Evolutionary conservation across 2,888 invertebrate species (phyloP).

Genomic region (Leptothorax acervorum): DNA sequence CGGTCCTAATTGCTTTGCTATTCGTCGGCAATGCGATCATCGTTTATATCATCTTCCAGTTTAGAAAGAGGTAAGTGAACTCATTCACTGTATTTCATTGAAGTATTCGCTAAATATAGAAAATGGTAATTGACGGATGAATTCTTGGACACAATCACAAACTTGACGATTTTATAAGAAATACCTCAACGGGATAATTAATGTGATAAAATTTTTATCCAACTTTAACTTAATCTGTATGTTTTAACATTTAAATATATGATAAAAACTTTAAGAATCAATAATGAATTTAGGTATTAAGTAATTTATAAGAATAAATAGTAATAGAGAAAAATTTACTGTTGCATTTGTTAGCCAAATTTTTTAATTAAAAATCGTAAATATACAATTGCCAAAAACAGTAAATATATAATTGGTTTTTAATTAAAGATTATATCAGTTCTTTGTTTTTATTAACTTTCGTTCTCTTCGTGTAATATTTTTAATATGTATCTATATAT

Average conservation of each 20-base stretch:
- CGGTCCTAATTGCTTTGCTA: slow-evolving; percentile 90
- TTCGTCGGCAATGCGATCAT: slow-evolving; percentile 91
- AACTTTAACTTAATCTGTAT: neutral
- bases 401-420: too few relatives aligned
- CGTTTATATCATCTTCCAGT: slow-evolving; percentile 91
- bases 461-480: neutral
- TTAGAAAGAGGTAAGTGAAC: slow-evolving; percentile 89
- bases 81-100: neutral
- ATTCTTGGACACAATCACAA: neutral
- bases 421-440: neutral
- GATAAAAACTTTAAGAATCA: neutral
- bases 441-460: neutral
- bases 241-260: neutral
- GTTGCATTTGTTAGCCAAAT: neutral
- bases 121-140: neutral
- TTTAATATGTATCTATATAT: neutral
- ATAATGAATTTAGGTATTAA: neutral
- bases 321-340: neutral
- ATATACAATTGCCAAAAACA: too few relatives aligned
- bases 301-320: neutral
- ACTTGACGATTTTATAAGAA: neutral
- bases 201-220: neutral
- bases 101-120: slow-evolving; percentile 28
- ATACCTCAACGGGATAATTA: neutral
- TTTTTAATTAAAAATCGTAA: neutral